Percentiles rank a stretch among this genome's conserved stretches.
phyloP scores from a whole-genome alignment of 2,113 vertebrate genomes.

The Sylvia atricapilla region DNA sequence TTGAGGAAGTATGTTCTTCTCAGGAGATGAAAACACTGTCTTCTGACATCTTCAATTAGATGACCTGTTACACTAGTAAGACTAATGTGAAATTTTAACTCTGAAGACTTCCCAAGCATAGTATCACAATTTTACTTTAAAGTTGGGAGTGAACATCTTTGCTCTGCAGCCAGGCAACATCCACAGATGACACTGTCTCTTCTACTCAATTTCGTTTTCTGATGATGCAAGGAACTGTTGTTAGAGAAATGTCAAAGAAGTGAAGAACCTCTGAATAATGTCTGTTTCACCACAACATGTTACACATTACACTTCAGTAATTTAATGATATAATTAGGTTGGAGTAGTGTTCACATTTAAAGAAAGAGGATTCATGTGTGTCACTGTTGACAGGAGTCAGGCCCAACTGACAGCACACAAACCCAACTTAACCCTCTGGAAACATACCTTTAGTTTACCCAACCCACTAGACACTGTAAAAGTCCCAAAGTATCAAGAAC shows the following conservation, averaged over 20 bases:
- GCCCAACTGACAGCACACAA: not conserved
- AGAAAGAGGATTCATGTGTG: not conserved
- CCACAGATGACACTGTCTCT: not conserved
- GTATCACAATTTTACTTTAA: not conserved
- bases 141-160: not conserved
- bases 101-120: not conserved
- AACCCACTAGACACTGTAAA: not conserved
- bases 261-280: not conserved
- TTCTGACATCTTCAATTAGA: not conserved
- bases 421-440: not conserved
- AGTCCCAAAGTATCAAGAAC: not conserved
- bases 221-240: not conserved
- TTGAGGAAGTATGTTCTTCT: not conserved
- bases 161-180: not conserved
- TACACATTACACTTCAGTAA: not conserved
- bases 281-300: not conserved
- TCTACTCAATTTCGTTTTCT: not conserved
- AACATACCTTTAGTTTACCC: not conserved
- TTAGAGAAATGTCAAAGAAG: not conserved
- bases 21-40: not conserved
- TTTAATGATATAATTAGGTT: not conserved
- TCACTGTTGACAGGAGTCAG: fast-evolving
- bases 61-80: not conserved
- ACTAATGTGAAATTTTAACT: not conserved
- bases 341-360: not conserved